Evolutionary conservation across 2,797 vertebrate genomes (phyloP).

Genomic region (Alectoris magna): DNA sequence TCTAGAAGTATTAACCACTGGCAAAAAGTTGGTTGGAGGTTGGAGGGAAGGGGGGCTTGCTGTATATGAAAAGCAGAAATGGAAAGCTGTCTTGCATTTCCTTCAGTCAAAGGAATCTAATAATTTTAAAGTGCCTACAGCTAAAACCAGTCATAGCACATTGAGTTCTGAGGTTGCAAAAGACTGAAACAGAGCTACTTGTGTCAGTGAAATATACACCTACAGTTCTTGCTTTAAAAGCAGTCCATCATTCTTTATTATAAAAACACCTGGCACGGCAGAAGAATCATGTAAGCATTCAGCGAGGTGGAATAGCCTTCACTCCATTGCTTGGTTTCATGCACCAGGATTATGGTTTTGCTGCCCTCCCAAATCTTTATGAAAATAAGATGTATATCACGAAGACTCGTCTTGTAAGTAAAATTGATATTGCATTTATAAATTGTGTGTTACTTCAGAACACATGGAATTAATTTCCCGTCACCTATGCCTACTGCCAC

Average conservation of each 20-base stretch:
- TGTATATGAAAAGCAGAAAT: neutral
- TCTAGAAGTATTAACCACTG: neutral
- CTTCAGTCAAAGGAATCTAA: neutral
- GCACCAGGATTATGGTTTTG: neutral
- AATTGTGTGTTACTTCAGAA: neutral
- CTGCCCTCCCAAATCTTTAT: neutral
- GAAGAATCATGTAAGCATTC: neutral
- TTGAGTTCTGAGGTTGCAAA: neutral
- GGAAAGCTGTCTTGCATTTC: neutral
- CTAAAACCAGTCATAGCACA: neutral
- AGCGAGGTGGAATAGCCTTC: neutral
- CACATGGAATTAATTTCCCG: neutral
- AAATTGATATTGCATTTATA: neutral
- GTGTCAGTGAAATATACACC: neutral
- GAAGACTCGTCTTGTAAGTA: neutral
- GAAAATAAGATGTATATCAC: neutral
- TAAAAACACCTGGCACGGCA: neutral
- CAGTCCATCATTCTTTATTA: neutral
- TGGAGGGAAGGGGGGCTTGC: rapidly evolving
- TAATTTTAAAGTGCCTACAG: neutral
- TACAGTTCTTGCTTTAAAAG: neutral
- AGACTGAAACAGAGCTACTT: neutral
- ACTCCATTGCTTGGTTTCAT: neutral
- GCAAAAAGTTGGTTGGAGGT: neutral
- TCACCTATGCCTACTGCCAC: neutral